A percentile compares a stretch with the other conserved stretches of the same genome.
Evolutionary conservation across 2,113 vertebrate genomes (phyloP).

Genomic region (Puntigrus tetrazona): DNA sequence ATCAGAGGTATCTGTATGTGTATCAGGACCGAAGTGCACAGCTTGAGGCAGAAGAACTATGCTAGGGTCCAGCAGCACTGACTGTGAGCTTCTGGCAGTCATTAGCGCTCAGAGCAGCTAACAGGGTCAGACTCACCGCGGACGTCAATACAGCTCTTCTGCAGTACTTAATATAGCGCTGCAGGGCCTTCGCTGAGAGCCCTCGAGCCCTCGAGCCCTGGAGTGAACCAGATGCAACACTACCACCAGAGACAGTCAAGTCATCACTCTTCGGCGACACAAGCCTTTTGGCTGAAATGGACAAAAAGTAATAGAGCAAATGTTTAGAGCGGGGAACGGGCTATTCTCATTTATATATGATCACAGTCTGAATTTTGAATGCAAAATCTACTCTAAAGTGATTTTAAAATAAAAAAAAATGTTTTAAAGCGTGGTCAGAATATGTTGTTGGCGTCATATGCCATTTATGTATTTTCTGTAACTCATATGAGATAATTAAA

Average conservation of each 20-base stretch:
- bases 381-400: neutral
- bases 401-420: neutral
- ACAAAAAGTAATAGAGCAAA: neutral
- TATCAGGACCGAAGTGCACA: neutral
- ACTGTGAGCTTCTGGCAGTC: neutral
- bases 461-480: neutral
- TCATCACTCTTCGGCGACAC: neutral
- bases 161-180: constrained; percentile 27
- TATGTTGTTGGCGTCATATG: neutral
- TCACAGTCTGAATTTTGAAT: neutral
- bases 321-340: neutral
- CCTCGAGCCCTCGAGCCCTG: constrained; percentile 7
- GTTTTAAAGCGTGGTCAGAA: neutral
- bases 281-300: neutral
- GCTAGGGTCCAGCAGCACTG: neutral
- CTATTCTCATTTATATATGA: neutral
- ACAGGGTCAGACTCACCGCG: constrained; percentile 18
- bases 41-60: neutral
- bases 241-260: neutral
- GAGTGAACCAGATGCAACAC: constrained; percentile 13
- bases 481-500: neutral
- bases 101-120: constrained; percentile 24
- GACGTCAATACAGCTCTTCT: constrained; percentile 20
- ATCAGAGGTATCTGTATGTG: neutral
- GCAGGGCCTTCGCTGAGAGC: constrained; percentile 3